Evolutionary conservation across 2,888 invertebrate genomes (phyloP), one percentile per base, ranked within the genome.

Genomic region (Panorpa germanica): DNA sequence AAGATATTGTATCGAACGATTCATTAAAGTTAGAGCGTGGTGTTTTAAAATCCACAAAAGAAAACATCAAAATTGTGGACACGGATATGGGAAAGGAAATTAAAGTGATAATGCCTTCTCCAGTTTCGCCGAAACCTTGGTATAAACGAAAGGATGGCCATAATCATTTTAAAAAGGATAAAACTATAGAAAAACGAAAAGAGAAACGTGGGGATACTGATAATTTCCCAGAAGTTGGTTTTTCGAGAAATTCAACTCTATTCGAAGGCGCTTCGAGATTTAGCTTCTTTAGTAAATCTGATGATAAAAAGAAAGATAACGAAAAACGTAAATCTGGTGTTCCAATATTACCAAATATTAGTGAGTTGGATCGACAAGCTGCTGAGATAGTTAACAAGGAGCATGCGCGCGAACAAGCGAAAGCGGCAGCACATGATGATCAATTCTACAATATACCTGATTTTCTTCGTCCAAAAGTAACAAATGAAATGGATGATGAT

Each of bases 361-460:
- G 78, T 44, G 78, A 80, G 48, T 51, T 81, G 36, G 81, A 82
- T 46, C 65, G 72, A 40, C 76, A 82, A 50, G 80, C 80, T 1
- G 65, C 71, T 2, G 73, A 73, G 49, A 75, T 82, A 39, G 65
- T 80, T 25, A 65, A 67, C 46, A 63, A 59, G 29, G 59, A 61
- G 35, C 57, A 59, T 35, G 35, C 39, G 14, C 25, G 18, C 25
- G 43, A 44, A 31, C 41, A 43, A 20, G 44, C 43, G 5, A 34
- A 40, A 19, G 28, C 43, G 25, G 43, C 41, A 13, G 41, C 43
- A 5, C 40, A 45, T 18, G 43, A 45, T 37, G 47, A 46, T 11
- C 43, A 44, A 36, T 50, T 43, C 35, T 51, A 47, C 34, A 34
- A 40, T 5, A 35, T 37, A 4, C 35, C 40, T 4, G 35, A 37